Base-by-base conservation (phyloP, 2,113 vertebrate genomes). In the Nerophis ophidion region DNA sequence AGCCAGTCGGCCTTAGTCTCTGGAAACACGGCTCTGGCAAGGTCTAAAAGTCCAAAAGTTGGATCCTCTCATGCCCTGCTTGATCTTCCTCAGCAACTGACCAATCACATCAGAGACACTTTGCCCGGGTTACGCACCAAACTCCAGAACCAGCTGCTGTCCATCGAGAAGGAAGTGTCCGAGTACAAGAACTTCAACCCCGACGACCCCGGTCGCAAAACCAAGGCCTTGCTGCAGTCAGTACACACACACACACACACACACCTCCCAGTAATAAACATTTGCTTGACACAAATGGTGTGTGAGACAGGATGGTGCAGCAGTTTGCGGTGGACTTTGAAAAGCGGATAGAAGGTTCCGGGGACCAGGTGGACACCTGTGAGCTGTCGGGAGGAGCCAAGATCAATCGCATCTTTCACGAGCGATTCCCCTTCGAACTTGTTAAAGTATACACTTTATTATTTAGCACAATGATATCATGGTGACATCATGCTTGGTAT, bases 301-400 rank as follows among this genome's bases (percentile, higher is more conserved):
- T 77, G 71, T 70, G 57, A 57, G 15, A 47, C 78, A 98, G 95
- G 87, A 98, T 97, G 95, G 95, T 98, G 60, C 95, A 97, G 81
- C 95, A 98, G 87, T 98, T 98, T 67, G 92, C 94, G 0, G 95
- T 98, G 76, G 95, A 98, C 87, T 98, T 98, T 75, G 94, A 98
- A 86, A 97, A 98, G 76, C 89, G 93, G 12, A 98, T 98, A 2
- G 95, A 98, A 77, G 95, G 95, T 49, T 97, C 94, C 1, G 95
- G 95, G 53, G 95, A 98, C 77, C 95, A 98, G 84, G 95, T 98
- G 1, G 95, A 98, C 65, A 98, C 95, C 3, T 95, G 95, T 0
- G 95, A 98, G 72, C 86, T 98, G 61, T 98, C 95, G 0, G 95
- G 95, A 19, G 95, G 95, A 66, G 95, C 95, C 0, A 90, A 94